Evolutionary conservation across 2,888 invertebrate genomes (phyloP), one percentile per base, ranked within the genome.

Genomic region (Catocala sponsa): DNA sequence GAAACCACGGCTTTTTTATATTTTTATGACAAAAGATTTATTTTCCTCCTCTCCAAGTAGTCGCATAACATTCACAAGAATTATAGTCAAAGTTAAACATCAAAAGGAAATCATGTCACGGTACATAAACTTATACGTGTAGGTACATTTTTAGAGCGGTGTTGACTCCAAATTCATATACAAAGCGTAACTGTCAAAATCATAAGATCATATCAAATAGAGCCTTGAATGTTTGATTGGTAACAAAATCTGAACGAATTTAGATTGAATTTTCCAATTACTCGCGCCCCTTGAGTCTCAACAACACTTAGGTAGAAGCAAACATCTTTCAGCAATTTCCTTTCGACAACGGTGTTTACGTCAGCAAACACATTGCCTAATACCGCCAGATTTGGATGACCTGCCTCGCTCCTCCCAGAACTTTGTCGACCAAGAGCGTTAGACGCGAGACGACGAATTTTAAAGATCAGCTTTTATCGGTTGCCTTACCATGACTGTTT

Each of bases 281-380:
- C 84, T 80, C 68, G 64, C 74, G 65, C 71, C 78, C 68, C 78
- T 83, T 72, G 70, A 74, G 72, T 60, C 72, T 74, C 69, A 72
- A 77, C 76, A 80, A 86, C 84, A 85, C 85, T 87, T 82, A 78
- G 70, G 76, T 73, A 69, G 70, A 74, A 68, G 81, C 74, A 88
- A 91, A 90, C 85, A 89, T 87, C 86, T 88, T 89, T 84, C 80
- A 81, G 81, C 78, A 80, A 86, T 88, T 87, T 85, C 82, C 82
- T 83, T 80, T 72, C 79, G 75, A 83, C 80, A 78, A 75, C 80
- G 77, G 72, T 86, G 86, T 87, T 88, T 84, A 83, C 84, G 82
- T 83, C 82, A 82, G 83, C 82, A 86, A 89, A 88, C 85, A 88
- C 83, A 80, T 78, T 76, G 78, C 74, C 49, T 65, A 72, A 73